These are phyloP conservation scores for Boulengeromyrus knoepffleri DNA, from an alignment of 2,113 vertebrate genomes.

Conservation along the genomic window DNA sequence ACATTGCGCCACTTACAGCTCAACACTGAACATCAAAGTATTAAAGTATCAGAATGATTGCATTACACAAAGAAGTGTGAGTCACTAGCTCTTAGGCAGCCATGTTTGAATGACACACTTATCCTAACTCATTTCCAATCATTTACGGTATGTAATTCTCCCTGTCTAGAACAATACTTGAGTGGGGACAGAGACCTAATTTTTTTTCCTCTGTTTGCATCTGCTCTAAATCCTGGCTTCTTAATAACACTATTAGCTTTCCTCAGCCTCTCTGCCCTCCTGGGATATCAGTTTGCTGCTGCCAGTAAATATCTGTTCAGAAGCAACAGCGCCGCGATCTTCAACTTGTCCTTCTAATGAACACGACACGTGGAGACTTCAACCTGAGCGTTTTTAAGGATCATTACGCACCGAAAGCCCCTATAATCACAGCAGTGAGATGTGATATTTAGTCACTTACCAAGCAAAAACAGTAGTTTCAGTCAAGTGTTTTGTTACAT, in stretches of 20 bases:
- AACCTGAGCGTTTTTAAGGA: constrained; percentile 1
- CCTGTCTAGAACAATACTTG: not conserved
- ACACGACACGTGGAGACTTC: not conserved
- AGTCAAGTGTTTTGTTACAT: constrained; percentile 26
- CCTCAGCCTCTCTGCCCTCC: constrained; percentile 1
- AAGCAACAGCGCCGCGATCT: not conserved
- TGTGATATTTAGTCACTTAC: constrained; percentile 8
- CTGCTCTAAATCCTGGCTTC: constrained; percentile 20
- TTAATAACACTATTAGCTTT: constrained; percentile 17
- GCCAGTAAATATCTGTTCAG: not conserved
- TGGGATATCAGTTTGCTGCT: not conserved
- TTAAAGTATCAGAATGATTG: not conserved
- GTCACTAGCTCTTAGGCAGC: not conserved
- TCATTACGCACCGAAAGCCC: not conserved
- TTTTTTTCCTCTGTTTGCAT: constrained; percentile 11
- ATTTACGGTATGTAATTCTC: not conserved
- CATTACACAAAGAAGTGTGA: not conserved
- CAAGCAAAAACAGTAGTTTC: constrained; percentile 7
- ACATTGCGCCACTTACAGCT: not conserved
- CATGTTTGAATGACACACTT: not conserved
- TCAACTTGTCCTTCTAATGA: not conserved
- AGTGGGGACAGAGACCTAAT: not conserved
- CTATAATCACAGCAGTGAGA: not conserved
- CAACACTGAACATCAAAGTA: not conserved
- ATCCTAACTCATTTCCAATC: not conserved